These are phyloP conservation scores for Caenorhabditis remanei DNA, from an alignment of 1,140 invertebrate genomes.

Conservation along the genomic window DNA sequence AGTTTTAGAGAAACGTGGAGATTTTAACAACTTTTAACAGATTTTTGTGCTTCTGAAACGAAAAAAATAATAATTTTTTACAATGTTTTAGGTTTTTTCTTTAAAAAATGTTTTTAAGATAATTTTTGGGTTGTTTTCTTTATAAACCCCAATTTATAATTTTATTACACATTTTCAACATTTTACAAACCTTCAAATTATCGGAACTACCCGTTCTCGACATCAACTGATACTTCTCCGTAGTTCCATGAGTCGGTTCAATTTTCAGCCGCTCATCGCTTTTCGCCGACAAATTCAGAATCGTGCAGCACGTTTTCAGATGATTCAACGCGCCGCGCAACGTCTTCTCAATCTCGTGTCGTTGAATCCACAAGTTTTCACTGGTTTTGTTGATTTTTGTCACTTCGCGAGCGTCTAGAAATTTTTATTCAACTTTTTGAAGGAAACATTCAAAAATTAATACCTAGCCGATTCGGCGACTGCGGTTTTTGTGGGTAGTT, in stretches of 20 bases:
- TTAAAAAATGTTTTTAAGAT: too few species aligned
- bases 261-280: constrained; percentile 40
- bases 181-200: not conserved
- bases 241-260: constrained; percentile 10
- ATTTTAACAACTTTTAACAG: too few species aligned
- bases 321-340: not conserved
- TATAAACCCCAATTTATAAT: too few species aligned
- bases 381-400: not conserved
- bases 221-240: constrained; percentile 49
- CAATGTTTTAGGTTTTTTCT: not conserved
- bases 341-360: not conserved
- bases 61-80: too few species aligned
- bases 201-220: constrained; percentile 35
- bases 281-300: constrained; percentile 45
- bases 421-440: not conserved
- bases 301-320: constrained; percentile 38
- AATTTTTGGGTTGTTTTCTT: too few species aligned
- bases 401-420: not conserved
- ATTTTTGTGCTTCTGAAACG: too few species aligned
- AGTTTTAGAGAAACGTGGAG: too few species aligned
- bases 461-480: constrained; percentile 30
- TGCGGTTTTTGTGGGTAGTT: not conserved
- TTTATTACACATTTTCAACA: too few species aligned
- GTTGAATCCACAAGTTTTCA: constrained; percentile 21
- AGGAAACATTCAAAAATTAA: not conserved